Percentiles rank a stretch among this genome's conserved stretches.
Conservation (phyloP, 2,113 vertebrate genomes). For the Rhynchomys soricoides region DNA sequence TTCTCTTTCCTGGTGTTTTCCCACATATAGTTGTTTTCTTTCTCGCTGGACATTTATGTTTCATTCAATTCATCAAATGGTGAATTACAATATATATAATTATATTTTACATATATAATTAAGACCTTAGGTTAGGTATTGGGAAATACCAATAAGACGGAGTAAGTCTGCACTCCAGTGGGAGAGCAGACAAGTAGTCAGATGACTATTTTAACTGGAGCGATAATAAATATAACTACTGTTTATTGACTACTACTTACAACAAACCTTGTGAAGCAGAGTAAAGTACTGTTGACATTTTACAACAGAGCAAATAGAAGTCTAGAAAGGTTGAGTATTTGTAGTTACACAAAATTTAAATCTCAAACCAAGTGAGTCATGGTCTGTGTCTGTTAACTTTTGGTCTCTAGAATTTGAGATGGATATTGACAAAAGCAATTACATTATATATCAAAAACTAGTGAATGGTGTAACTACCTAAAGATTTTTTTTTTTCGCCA, state of each 20-base stretch:
- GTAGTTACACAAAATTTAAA: conserved; percentile 7
- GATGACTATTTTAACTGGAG: background rate
- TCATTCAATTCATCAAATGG: conserved; percentile 20
- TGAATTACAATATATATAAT: background rate
- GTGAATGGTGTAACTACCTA: background rate
- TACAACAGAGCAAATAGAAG: background rate
- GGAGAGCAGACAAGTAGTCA: background rate
- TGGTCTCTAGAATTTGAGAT: background rate
- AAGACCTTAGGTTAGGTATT: background rate
- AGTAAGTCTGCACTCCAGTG: background rate
- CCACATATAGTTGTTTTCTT: background rate
- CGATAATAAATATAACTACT: background rate
- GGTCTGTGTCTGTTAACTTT: background rate
- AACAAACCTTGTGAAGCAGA: background rate
- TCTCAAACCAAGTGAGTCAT: background rate
- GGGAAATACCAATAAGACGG: conserved; percentile 5
- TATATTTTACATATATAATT: background rate
- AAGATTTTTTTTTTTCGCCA: background rate
- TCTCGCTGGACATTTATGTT: background rate
- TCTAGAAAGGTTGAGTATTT: background rate
- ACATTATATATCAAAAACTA: background rate
- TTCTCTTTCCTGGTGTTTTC: background rate
- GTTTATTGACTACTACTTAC: background rate
- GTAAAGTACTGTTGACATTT: background rate
- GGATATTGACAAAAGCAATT: background rate